Base-by-base conservation (phyloP, 2,797 vertebrate species). In the Labroides dimidiatus region DNA sequence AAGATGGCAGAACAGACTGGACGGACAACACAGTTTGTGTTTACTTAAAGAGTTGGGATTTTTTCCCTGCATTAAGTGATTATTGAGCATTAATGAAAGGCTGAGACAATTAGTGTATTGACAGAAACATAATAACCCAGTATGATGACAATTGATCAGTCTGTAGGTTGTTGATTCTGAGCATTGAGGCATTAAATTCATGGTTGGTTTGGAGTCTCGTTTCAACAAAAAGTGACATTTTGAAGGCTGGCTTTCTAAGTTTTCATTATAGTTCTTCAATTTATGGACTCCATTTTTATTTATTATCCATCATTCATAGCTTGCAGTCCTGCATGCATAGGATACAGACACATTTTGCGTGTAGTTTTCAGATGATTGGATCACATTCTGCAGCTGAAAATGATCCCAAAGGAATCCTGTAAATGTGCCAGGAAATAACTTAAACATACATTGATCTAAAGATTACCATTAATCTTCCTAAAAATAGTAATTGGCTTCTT, bases 401-500 rank as follows among this genome's bases (percentile, higher is more conserved):
- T 33, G n/a, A 64, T 45, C 27, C 11, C 0, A 4, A 56, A 39
- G 42, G 23, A 77, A 41, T 68, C 30, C 47, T 30, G 23, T 14
- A 45, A 20, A 49, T 67, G 16, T 45, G 62, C 27, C 4, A 65
- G 50, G 49, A 80, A 69, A 67, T 44, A 50, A 69, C 60, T 13
- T 10, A 51, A 56, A 64, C 21, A 16, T 4, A 14, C 0, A 2
- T 36, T 43, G 16, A 55, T 65, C 43, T n/a, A 14, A 47, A 33
- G 4, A 50, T 27, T 17, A 14, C 44, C 21, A 55, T 64, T 52
- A 23, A 42, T 52, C 37, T 54, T 21, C 41, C 10, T 30, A 21
- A 55, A 52, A 78, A 47, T 63, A 51, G 48, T 57, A 21, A 79
- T 80, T 70, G 64, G 58, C 57, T 76, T 77, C 48, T 33, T 65